These are phyloP conservation scores for Xyrauchen texanus DNA, from an alignment of 2,113 vertebrate species.

Conservation along the genomic window DNA sequence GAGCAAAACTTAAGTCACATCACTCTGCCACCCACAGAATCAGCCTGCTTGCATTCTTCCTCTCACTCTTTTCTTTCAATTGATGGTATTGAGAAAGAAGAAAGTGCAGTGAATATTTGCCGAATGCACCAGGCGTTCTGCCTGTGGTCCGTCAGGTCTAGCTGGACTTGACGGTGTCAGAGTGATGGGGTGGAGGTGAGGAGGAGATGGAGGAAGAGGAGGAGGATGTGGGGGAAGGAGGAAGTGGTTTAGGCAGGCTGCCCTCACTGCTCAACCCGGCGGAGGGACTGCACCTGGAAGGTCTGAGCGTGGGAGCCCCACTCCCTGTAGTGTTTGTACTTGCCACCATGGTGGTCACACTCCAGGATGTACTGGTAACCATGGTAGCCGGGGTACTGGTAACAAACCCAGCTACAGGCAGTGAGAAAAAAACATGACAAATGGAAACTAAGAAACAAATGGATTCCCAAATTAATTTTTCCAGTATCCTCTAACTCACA, in stretches of 20 bases:
- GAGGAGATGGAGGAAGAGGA: slow-evolving; percentile 30
- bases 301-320: slow-evolving; percentile 96
- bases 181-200: slow-evolving; percentile 68
- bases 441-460: background rate
- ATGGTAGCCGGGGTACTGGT: slow-evolving; percentile 95
- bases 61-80: slow-evolving; percentile 56
- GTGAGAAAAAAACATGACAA: slow-evolving; percentile 11
- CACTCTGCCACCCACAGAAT: slow-evolving; percentile 22
- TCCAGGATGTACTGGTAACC: slow-evolving; percentile 97
- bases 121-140: slow-evolving; percentile 58
- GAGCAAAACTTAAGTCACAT: slow-evolving; percentile 57
- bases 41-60: slow-evolving; percentile 17
- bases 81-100: slow-evolving; percentile 49
- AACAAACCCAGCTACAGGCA: slow-evolving; percentile 88
- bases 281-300: slow-evolving; percentile 91
- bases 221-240: slow-evolving; percentile 48
- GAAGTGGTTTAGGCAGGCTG: slow-evolving; percentile 53
- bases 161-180: slow-evolving; percentile 65
- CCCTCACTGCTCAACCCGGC: slow-evolving; percentile 91
- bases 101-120: slow-evolving; percentile 60
- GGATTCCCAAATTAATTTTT: no score
- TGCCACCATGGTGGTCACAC: slow-evolving; percentile 88
- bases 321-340: slow-evolving; percentile 96
- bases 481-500: no score
- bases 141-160: slow-evolving; percentile 12